These are phyloP conservation scores for Emberiza fucata DNA, from an alignment of 2,113 vertebrate species.

Conservation along the genomic window DNA sequence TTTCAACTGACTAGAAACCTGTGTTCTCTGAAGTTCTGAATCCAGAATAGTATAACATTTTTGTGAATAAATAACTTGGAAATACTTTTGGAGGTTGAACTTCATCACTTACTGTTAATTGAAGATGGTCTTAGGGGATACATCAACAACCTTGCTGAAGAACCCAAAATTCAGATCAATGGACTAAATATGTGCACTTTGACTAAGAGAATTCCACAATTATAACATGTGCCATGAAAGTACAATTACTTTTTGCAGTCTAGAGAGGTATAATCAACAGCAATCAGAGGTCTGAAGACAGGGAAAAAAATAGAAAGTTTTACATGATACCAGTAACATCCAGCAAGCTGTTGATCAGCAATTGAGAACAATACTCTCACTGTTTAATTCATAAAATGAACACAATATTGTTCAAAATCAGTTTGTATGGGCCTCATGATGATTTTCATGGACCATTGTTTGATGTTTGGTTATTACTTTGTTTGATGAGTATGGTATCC, in stretches of 20 bases:
- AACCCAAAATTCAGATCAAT: not conserved
- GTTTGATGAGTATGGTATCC: not conserved
- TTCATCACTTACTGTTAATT: not conserved
- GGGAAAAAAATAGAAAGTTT: not conserved
- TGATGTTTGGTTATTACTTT: not conserved
- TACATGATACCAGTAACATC: not conserved
- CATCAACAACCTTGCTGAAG: not conserved
- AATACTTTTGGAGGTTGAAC: not conserved
- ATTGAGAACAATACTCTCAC: not conserved
- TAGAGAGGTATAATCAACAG: not conserved
- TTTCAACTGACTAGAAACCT: not conserved
- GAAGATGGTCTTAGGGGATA: not conserved
- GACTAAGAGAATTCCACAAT: not conserved
- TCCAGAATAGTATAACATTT: not conserved
- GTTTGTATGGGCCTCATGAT: not conserved
- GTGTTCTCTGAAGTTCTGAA: not conserved
- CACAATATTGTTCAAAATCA: not conserved
- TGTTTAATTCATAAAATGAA: not conserved
- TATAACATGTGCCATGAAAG: not conserved
- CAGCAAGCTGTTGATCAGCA: not conserved
- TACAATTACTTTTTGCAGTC: not conserved
- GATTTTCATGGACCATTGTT: not conserved
- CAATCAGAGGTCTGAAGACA: not conserved
- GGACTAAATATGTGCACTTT: not conserved
- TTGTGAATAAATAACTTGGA: not conserved